These are phyloP conservation scores for Pteromalus puparum DNA, from an alignment of 1,140 invertebrate species.

Conservation along the genomic window DNA sequence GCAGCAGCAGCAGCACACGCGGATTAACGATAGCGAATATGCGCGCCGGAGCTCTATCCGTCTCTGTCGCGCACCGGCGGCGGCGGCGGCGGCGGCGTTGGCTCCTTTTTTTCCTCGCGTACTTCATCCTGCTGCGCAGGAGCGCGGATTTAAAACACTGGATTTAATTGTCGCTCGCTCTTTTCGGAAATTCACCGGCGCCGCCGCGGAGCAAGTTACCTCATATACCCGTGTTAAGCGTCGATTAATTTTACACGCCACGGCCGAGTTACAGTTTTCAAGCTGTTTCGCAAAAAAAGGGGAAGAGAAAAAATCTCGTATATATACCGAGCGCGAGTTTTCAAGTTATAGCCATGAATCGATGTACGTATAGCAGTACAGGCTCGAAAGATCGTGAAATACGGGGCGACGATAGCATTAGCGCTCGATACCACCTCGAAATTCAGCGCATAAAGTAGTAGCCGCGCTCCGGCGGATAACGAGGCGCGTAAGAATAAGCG, in stretches of 20 bases:
- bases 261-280: background rate
- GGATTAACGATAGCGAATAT: conserved; percentile 23
- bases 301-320: background rate
- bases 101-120: conserved; percentile 1
- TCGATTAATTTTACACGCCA: background rate
- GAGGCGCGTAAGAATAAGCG: conserved; percentile 19
- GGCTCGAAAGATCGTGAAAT: conserved; percentile 5
- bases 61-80: background rate
- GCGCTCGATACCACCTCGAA: conserved; percentile 11
- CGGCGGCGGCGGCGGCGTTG: no score
- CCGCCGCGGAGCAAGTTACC: background rate
- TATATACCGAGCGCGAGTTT: background rate
- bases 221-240: background rate
- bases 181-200: conserved; percentile 3
- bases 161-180: conserved; percentile 25
- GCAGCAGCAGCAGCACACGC: background rate
- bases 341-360: background rate
- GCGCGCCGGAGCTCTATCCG: background rate
- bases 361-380: background rate
- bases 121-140: background rate
- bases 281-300: background rate
- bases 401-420: conserved; percentile 39
- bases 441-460: conserved; percentile 39
- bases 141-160: conserved; percentile 21
- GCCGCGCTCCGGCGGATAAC: conserved; percentile 31